phyloP scores from a whole-genome alignment of 2,888 invertebrate species.

The Fissipunctia ypsillon region DNA sequence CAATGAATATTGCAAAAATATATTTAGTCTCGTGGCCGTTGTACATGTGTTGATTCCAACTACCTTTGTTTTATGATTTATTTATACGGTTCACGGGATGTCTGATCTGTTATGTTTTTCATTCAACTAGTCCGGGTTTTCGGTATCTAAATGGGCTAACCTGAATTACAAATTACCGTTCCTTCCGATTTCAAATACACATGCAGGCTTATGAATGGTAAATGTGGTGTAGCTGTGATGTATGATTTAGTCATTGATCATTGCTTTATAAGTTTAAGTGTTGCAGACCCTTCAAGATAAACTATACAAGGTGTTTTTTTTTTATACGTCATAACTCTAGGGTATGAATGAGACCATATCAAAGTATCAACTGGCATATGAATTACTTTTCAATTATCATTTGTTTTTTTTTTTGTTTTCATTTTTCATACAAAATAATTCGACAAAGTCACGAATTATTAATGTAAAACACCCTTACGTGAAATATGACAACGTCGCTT shows the following conservation, averaged over 20 bases:
- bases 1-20: slow-evolving; percentile 63
- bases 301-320: too few species aligned
- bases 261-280: not conserved
- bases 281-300: slow-evolving; percentile 1
- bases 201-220: slow-evolving; percentile 1
- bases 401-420: too few species aligned
- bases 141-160: slow-evolving; percentile 14
- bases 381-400: too few species aligned
- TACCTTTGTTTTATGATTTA: slow-evolving; percentile 52
- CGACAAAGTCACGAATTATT: too few species aligned
- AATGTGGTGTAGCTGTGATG: not conserved
- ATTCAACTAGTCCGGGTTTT: slow-evolving; percentile 39
- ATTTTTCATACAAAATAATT: too few species aligned
- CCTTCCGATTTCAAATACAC: slow-evolving; percentile 20
- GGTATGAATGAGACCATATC: too few species aligned
- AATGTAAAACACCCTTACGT: too few species aligned
- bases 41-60: slow-evolving; percentile 48
- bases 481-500: too few species aligned
- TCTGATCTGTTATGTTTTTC: slow-evolving; percentile 38
- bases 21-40: slow-evolving; percentile 43
- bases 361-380: too few species aligned
- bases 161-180: slow-evolving; percentile 39
- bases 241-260: not conserved
- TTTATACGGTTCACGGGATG: slow-evolving; percentile 40
- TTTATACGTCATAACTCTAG: too few species aligned